These are phyloP conservation scores for Metaphire vulgaris DNA, from an alignment of 1,140 invertebrate genomes.

Conservation along the genomic window DNA sequence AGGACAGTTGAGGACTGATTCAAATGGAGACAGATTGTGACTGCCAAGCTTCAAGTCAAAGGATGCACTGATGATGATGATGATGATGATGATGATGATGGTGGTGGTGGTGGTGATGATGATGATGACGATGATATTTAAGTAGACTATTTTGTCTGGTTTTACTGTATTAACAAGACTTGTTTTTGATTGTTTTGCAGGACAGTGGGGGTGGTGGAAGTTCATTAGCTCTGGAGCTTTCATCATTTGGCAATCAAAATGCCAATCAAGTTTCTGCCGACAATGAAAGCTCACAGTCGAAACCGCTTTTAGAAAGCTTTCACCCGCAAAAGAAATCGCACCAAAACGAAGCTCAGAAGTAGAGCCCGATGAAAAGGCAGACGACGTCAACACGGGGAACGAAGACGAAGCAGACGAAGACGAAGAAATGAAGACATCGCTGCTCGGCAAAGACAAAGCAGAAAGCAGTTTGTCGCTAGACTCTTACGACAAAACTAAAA, in stretches of 20 bases:
- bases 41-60: no score
- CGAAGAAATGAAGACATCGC: not conserved
- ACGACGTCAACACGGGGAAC: not conserved
- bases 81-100: not conserved
- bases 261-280: not conserved
- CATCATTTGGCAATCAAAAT: not conserved
- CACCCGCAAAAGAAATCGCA: not conserved
- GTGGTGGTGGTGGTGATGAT: not conserved
- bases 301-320: not conserved
- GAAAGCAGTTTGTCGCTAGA: not conserved
- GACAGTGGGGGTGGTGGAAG: not conserved
- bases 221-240: not conserved
- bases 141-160: not conserved
- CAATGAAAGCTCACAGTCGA: not conserved
- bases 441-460: not conserved
- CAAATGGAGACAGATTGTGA: no score
- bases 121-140: not conserved
- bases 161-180: not conserved
- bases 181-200: no score
- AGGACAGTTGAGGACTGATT: no score
- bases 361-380: no score
- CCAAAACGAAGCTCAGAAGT: not conserved
- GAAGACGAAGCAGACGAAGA: not conserved
- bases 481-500: not conserved
- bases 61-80: no score